A percentile compares a stretch with the other conserved stretches of the same genome.
Conservation (phyloP, 2,113 vertebrate genomes). For the Morone saxatilis region DNA sequence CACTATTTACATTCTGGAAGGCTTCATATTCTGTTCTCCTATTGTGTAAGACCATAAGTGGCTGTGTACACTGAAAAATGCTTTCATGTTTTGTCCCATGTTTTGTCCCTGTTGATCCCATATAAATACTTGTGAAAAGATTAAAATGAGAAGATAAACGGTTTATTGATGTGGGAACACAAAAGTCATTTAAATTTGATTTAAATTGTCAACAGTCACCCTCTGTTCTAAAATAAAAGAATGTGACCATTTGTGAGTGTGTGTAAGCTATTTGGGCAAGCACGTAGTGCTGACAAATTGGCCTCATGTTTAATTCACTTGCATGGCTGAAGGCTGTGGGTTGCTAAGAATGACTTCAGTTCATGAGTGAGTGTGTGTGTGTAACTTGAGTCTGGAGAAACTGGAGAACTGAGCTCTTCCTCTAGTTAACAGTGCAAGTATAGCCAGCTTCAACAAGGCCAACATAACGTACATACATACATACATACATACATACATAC, state of each 20-base stretch:
- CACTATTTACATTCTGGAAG: not conserved
- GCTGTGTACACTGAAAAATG: not conserved
- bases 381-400: conserved; percentile 37
- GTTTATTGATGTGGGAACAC: not conserved
- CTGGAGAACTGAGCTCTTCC: conserved; percentile 3
- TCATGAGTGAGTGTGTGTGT: not conserved
- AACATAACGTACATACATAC: not conserved
- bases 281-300: conserved; percentile 1
- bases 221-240: conserved; percentile 10
- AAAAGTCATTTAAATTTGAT: conserved; percentile 21
- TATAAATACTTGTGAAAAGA: not conserved
- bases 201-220: not conserved
- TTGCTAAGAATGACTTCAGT: not conserved
- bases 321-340: conserved; percentile 6
- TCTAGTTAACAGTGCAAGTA: not conserved
- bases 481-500: not conserved
- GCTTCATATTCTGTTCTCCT: not conserved
- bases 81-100: conserved; percentile 8
- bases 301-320: conserved; percentile 35
- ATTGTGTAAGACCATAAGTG: conserved; percentile 10
- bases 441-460: not conserved
- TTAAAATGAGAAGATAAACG: not conserved
- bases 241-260: not conserved
- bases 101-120: not conserved
- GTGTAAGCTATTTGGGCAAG: not conserved